Conservation (phyloP, 2,113 vertebrate genomes). For the Podarcis muralis region DNA sequence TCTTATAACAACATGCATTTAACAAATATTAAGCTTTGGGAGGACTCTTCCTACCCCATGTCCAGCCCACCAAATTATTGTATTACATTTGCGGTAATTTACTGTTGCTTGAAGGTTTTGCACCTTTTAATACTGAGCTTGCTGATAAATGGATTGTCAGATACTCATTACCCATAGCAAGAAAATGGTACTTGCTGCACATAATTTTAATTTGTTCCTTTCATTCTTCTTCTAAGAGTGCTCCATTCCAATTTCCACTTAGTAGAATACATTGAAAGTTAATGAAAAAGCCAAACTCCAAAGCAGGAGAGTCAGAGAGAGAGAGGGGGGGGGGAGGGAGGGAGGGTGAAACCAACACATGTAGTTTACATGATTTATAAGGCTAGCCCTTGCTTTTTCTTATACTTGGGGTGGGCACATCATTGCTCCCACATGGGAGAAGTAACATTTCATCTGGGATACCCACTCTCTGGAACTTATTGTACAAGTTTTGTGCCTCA, state of each 20-base stretch:
- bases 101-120: conserved; percentile 7
- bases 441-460: not conserved
- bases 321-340: too few species aligned
- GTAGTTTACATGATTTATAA: not conserved
- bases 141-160: not conserved
- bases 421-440: not conserved
- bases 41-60: not conserved
- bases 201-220: conserved; percentile 45
- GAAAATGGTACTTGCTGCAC: conserved; percentile 24
- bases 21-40: not conserved
- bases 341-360: too few species aligned
- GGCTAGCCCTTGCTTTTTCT: not conserved
- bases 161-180: conserved; percentile 10
- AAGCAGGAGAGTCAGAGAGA: conserved; percentile 5
- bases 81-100: conserved; percentile 6
- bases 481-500: not conserved
- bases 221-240: conserved; percentile 17
- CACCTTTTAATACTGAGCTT: conserved; percentile 18
- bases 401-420: too few species aligned
- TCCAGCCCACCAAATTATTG: not conserved
- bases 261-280: conserved; percentile 7
- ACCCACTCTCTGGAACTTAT: not conserved
- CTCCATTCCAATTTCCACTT: conserved; percentile 41
- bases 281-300: not conserved
- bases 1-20: not conserved